Percentiles rank a stretch among this genome's conserved stretches.
These are phyloP conservation scores for Venusia cambrica DNA, from an alignment of 2,888 invertebrate genomes.

Conservation along the genomic window DNA sequence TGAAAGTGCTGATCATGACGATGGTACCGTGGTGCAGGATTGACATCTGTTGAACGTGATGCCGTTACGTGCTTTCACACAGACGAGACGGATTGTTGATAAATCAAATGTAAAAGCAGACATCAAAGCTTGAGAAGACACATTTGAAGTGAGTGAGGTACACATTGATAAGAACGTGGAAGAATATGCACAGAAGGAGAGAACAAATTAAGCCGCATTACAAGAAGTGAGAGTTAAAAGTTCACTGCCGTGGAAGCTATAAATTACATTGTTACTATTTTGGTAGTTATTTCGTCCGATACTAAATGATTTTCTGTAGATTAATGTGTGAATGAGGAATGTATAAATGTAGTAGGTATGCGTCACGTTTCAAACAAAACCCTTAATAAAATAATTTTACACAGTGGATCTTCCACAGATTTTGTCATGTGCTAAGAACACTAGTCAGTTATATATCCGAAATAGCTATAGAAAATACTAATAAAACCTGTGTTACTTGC, in stretches of 20 bases:
- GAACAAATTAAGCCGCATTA: slow-evolving; percentile 61
- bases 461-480: slow-evolving; percentile 26
- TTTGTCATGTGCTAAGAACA: slow-evolving; percentile 13
- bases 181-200: slow-evolving; percentile 32
- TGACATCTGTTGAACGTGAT: slow-evolving; percentile 25
- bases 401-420: slow-evolving; percentile 21
- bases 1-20: slow-evolving; percentile 55
- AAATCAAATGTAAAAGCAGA: slow-evolving; percentile 32
- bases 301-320: slow-evolving; percentile 19
- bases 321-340: slow-evolving; percentile 34
- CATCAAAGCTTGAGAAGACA: slow-evolving; percentile 28
- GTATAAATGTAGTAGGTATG: slow-evolving; percentile 46
- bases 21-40: slow-evolving; percentile 32
- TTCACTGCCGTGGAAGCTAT: slow-evolving; percentile 59
- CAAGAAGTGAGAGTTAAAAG: slow-evolving; percentile 52
- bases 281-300: slow-evolving; percentile 24
- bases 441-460: slow-evolving; percentile 23
- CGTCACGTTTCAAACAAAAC: slow-evolving; percentile 36
- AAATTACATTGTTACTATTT: slow-evolving; percentile 26
- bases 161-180: slow-evolving; percentile 39
- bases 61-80: slow-evolving; percentile 17
- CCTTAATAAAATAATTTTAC: slow-evolving; percentile 29
- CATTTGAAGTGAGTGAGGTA: slow-evolving; percentile 27
- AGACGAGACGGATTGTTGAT: slow-evolving; percentile 26
- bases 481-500: slow-evolving; percentile 29